Conservation (phyloP, 2,113 vertebrate genomes). For the Falcunculus frontatus region DNA sequence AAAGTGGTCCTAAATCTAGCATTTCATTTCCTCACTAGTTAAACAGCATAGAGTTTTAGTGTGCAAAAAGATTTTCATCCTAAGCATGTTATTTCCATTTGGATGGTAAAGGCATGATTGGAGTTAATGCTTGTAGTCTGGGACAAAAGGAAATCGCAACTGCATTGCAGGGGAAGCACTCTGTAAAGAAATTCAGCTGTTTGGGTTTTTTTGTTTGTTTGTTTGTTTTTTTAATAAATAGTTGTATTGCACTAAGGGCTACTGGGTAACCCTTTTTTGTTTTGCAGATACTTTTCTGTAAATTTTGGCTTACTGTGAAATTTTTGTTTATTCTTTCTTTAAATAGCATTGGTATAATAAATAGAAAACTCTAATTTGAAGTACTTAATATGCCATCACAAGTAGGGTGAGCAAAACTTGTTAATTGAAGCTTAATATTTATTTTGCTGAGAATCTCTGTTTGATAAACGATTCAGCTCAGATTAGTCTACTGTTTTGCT, state of each 20-base stretch:
- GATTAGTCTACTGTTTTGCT: not conserved
- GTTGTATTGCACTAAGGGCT: not conserved
- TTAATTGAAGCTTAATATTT: not conserved
- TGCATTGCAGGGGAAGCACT: not conserved
- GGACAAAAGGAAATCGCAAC: not conserved
- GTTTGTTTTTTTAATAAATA: not conserved
- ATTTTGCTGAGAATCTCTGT: not conserved
- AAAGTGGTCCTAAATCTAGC: not conserved
- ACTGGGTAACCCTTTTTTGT: not conserved
- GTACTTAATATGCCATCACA: not conserved
- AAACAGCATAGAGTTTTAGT: not conserved
- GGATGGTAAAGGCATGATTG: not conserved
- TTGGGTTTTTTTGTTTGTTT: not conserved
- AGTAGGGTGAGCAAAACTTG: not conserved
- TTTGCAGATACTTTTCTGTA: not conserved
- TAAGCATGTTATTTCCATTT: not conserved
- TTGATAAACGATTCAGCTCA: not conserved
- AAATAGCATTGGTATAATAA: not conserved
- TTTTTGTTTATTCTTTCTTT: not conserved
- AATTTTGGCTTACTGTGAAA: not conserved
- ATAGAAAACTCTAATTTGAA: not conserved
- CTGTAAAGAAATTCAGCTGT: not conserved
- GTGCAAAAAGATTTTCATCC: not conserved
- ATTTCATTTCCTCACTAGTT: not conserved
- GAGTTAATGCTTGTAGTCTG: not conserved